Base-by-base conservation (phyloP, 2,888 invertebrate species). In the Napeogenes inachia region DNA sequence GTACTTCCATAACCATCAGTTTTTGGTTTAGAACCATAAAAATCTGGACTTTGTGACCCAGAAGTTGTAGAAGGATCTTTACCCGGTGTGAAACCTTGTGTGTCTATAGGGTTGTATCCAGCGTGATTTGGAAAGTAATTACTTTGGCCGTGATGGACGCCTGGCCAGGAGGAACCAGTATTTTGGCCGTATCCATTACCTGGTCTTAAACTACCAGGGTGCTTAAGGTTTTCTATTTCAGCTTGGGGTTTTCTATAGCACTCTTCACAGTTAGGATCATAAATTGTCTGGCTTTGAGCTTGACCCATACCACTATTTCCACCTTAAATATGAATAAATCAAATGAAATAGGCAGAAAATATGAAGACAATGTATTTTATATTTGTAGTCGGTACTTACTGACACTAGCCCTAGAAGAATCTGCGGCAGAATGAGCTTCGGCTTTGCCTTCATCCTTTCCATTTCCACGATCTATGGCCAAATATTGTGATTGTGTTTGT, bases 261-360 rank as follows among this genome's bases (percentile, higher is more conserved):
- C 56, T 93, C 94, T n/a, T 93, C 93, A 71, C 95, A 95, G 65
- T 91, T 92, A 0, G 91, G 92, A 57, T 93, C 92, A 58, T 93
- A 93, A 64, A 93, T 92, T 57, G 95, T 95, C 84, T 96, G 96
- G 83, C 96, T 96, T 84, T 96, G 96, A 0, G 96, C 96, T 89
- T 96, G 96, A 0, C 96, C 96, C 95, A 96, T 96, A 61, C 96
- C 96, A 76, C 94, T 94, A 67, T 91, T 93, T 55, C 96, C 96
- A 89, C 93, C 96, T 96, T 71, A 70, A 87, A 85, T 68, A 59
- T 62, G 61, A 55, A 59, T 8, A 55, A 45, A 21, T 46, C 3
- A 56, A 57, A 54, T 46, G 12, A 46, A 50, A 32, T 4, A 30
- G 12, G 42, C 2, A 54, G 12, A 38, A 47, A 35, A 32, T 1